Conservation (phyloP, 2,113 vertebrate genomes). For the Indri indri region DNA sequence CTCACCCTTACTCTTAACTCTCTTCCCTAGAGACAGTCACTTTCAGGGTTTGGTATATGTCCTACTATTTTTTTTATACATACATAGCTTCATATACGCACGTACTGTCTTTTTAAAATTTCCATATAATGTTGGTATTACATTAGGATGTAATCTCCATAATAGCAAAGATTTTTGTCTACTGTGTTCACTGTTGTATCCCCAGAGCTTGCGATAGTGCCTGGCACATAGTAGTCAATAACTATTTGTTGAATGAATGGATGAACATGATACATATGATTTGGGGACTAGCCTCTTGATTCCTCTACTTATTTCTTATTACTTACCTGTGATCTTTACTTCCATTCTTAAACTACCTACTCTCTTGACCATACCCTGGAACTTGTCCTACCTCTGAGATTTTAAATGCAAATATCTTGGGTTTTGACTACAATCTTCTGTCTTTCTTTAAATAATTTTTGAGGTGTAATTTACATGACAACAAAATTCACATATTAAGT, state of each 20-base stretch:
- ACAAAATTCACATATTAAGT: neutral
- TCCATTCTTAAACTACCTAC: neutral
- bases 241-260: neutral
- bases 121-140: neutral
- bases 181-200: neutral
- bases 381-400: neutral
- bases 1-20: neutral
- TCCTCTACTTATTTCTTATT: neutral
- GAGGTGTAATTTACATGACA: neutral
- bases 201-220: neutral
- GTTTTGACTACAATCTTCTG: neutral
- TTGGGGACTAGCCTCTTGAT: neutral
- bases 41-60: neutral
- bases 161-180: neutral
- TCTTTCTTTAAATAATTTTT: neutral
- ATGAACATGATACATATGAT: neutral
- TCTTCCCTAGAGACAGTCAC: neutral
- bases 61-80: neutral
- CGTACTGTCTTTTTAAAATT: neutral
- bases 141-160: neutral
- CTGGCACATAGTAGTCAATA: neutral
- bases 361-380: neutral
- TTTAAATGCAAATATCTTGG: neutral
- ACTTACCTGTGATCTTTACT: neutral
- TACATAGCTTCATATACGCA: neutral